Percentiles rank a stretch among this genome's conserved stretches.
Evolutionary conservation across 1,140 invertebrate genomes (phyloP).

Genomic region (Caenorhabditis briggsae): DNA sequence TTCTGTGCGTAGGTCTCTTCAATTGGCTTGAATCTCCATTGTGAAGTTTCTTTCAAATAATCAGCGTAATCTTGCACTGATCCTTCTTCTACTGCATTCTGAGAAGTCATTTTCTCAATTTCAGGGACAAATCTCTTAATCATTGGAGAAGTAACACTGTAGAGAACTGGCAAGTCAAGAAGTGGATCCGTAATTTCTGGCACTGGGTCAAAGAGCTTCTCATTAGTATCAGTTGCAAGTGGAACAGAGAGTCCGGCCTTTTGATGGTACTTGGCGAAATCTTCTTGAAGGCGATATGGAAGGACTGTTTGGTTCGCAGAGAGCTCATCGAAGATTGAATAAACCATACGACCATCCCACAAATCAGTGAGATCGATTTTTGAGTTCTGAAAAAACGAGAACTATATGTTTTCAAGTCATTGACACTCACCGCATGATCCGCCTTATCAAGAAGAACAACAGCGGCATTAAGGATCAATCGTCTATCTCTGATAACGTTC

Average conservation of each 20-base stretch:
- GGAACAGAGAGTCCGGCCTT: slow-evolving; percentile 68
- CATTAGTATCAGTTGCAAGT: slow-evolving; percentile 71
- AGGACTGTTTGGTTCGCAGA: slow-evolving; percentile 66
- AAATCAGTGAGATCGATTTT: slow-evolving; percentile 63
- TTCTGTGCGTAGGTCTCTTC: slow-evolving; percentile 65
- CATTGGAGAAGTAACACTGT: slow-evolving; percentile 65
- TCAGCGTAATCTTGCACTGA: slow-evolving; percentile 57
- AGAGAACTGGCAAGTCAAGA: slow-evolving; percentile 54
- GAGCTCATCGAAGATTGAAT: slow-evolving; percentile 68
- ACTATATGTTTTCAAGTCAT: background rate
- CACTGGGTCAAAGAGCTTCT: slow-evolving; percentile 72
- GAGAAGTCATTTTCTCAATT: slow-evolving; percentile 54
- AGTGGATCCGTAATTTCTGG: slow-evolving; percentile 60
- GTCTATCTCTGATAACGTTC: slow-evolving; percentile 64
- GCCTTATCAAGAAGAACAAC: slow-evolving; percentile 56
- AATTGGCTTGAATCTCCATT: slow-evolving; percentile 61
- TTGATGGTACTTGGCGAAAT: slow-evolving; percentile 73
- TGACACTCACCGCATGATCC: slow-evolving; percentile 7
- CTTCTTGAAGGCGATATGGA: slow-evolving; percentile 71
- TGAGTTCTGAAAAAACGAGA: slow-evolving; percentile 35
- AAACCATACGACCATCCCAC: slow-evolving; percentile 72
- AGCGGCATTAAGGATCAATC: slow-evolving; percentile 61
- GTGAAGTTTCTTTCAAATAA: slow-evolving; percentile 29
- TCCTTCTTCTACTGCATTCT: slow-evolving; percentile 49
- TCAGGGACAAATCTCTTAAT: slow-evolving; percentile 68